Conservation (phyloP, 2,113 vertebrate species). For the Eulemur macaco region DNA sequence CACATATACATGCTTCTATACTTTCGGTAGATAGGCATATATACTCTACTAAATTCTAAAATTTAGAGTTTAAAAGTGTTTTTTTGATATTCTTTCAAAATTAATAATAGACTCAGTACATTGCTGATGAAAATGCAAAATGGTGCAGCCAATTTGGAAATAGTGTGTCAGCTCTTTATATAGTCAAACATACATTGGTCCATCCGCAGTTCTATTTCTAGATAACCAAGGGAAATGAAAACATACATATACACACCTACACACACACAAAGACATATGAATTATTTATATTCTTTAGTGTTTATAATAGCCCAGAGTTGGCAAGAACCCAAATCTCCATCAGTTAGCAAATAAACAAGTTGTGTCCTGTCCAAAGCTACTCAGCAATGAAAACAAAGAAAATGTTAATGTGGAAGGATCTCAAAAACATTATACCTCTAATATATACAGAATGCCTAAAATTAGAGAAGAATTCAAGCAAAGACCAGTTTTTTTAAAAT, state of each 20-base stretch:
- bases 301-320: not conserved
- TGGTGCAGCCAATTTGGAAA: not conserved
- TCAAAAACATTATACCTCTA: not conserved
- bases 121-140: not conserved
- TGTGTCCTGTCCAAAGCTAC: not conserved
- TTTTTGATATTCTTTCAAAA: not conserved
- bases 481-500: not conserved
- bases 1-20: too few species aligned
- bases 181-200: too few species aligned
- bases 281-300: not conserved
- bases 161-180: not conserved
- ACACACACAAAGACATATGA: too few species aligned
- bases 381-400: not conserved
- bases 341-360: not conserved
- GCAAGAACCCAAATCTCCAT: not conserved
- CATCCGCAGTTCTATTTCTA: not conserved
- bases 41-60: not conserved
- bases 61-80: not conserved
- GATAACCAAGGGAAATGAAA: not conserved
- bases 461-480: not conserved
- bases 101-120: not conserved
- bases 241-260: not conserved
- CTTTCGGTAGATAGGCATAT: not conserved
- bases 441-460: not conserved
- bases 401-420: not conserved